phyloP scores from a whole-genome alignment of 1,140 invertebrate species.

The Diplogasteroides magnus region DNA sequence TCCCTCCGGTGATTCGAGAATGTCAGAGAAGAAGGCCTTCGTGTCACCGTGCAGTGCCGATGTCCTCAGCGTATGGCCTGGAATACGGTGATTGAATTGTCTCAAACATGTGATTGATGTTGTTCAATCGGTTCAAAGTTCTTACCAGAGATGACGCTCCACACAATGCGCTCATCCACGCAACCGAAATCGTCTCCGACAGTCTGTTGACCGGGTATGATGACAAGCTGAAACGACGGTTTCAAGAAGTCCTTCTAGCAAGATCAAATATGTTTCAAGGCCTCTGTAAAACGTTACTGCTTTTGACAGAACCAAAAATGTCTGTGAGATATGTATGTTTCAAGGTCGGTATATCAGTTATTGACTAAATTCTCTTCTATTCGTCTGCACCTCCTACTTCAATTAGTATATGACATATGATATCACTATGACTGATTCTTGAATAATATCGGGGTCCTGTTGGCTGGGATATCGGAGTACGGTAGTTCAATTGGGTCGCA shows the following conservation, averaged over 20 bases:
- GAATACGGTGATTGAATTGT: background rate
- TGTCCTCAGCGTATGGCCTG: slow-evolving; percentile 44
- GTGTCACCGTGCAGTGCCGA: slow-evolving; percentile 43
- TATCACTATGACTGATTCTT: too few species aligned
- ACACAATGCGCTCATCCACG: slow-evolving; percentile 56
- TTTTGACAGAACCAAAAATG: too few species aligned
- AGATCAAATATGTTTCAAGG: slow-evolving; percentile 1
- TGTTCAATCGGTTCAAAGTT: slow-evolving; percentile 18
- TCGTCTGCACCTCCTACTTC: too few species aligned
- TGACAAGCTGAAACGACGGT: slow-evolving; percentile 38
- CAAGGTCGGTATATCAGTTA: too few species aligned
- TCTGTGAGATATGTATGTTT: too few species aligned
- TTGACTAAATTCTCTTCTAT: too few species aligned
- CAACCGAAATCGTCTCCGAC: slow-evolving; percentile 60
- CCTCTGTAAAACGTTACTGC: slow-evolving; percentile 1
- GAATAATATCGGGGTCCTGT: too few species aligned
- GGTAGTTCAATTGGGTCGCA: too few species aligned
- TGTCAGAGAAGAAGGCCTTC: slow-evolving; percentile 25
- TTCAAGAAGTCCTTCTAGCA: background rate
- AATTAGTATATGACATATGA: too few species aligned
- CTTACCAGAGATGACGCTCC: slow-evolving; percentile 57
- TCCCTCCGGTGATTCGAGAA: slow-evolving; percentile 69
- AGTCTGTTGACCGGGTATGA: slow-evolving; percentile 55
- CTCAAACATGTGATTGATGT: too few species aligned
- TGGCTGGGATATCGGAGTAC: too few species aligned